Evolutionary conservation across 2,797 vertebrate species (phyloP).

Genomic region (Channa striata): DNA sequence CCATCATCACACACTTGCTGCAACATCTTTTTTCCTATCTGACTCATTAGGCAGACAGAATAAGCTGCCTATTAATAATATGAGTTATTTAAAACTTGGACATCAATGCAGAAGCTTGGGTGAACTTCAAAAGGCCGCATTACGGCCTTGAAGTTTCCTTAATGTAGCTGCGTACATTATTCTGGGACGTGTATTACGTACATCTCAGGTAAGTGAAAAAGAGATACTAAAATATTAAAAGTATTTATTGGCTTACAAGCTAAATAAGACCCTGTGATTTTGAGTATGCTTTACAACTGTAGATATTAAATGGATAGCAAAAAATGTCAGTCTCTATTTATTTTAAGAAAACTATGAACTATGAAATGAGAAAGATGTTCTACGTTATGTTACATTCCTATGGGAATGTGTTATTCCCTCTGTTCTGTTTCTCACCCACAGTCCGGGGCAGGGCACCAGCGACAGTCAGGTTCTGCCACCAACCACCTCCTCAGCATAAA

Average conservation of each 20-base stretch:
- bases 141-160: slow-evolving; percentile 42
- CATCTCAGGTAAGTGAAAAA: slow-evolving; percentile 8
- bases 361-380: too few species aligned
- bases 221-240: slow-evolving; percentile 3
- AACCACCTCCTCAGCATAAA: slow-evolving; percentile 99
- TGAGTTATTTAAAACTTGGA: slow-evolving; percentile 61
- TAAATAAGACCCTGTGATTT: not conserved
- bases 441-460: slow-evolving; percentile 98
- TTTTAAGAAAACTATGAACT: too few species aligned
- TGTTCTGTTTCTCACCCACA: slow-evolving; percentile 90
- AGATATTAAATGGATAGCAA: not conserved
- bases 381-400: too few species aligned
- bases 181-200: slow-evolving; percentile 44
- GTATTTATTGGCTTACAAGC: not conserved
- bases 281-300: not conserved
- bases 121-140: slow-evolving; percentile 51
- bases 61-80: slow-evolving; percentile 36
- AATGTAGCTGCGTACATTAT: slow-evolving; percentile 52
- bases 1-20: slow-evolving; percentile 8
- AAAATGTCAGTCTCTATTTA: too few species aligned
- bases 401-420: not conserved
- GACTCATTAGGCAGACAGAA: slow-evolving; percentile 54
- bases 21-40: slow-evolving; percentile 33
- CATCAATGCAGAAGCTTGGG: slow-evolving; percentile 31
- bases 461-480: slow-evolving; percentile 96